Base-by-base conservation (phyloP, 1,140 invertebrate genomes). In the Lucilia cuprina region DNA sequence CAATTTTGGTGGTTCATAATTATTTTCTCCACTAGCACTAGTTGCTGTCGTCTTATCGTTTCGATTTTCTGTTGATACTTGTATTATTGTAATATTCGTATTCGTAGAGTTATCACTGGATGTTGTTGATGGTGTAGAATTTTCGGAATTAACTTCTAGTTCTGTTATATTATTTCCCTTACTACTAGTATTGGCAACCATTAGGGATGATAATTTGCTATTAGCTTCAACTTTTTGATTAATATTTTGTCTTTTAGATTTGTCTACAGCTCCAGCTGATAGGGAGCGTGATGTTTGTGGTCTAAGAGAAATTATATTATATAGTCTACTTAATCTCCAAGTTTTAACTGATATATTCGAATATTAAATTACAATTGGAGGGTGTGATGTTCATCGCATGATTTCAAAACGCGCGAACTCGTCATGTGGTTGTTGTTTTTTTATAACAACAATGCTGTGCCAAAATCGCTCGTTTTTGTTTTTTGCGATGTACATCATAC, bases 11-110 rank as follows among this genome's bases (percentile, higher is more conserved):
- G 82, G 60, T 41, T 60, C 60, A 41, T 34, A 65, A 19, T 74
- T 19, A 35, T 49, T 84, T 21, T 78, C 60, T 82, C 35, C 70
- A n/a, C n/a, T n/a, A 30, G 78, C 83, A 80, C 50, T 80, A 30
- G 78, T 85, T 74, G 77, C 77, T 17, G 65, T 85, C 35, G 55
- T 86, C n/a, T 47, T 21, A 30, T 83, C 60, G 82, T 82, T 84
- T 19, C 21, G 8, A 82, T 77, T 65, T 82, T 89, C 89, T 17
- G 88, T 84, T 2, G 86, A 90, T 21, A 91, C 90, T 85, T 91
- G 89, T 82, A 91, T 91, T 35, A 91, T 91, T 60, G 90, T 91
- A 8, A 91, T 87, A 82, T 91, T 91, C 50, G 89, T 87, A 85
- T 84, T 84, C 70, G 47, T 21, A 4, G 35, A 49, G 5, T 74